phyloP scores from a whole-genome alignment of 1,140 invertebrate species.

The Drosophila lacteicornis region DNA sequence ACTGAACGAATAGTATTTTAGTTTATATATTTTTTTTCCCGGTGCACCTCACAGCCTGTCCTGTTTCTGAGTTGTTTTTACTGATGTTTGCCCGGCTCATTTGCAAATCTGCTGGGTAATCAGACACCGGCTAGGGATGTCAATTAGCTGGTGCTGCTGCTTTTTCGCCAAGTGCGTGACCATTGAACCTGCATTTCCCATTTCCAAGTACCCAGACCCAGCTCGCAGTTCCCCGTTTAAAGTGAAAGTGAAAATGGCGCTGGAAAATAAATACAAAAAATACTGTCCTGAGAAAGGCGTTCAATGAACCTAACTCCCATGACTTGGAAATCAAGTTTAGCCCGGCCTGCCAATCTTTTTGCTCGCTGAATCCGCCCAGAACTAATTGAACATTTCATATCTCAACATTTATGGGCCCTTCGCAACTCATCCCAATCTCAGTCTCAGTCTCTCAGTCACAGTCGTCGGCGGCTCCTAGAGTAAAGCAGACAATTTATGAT shows the following conservation, averaged over 20 bases:
- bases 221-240: constrained; percentile 10
- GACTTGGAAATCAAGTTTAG: constrained; percentile 21
- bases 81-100: constrained; percentile 56
- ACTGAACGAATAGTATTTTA: too few relatives aligned
- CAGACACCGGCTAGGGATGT: constrained; percentile 50
- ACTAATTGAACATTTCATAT: constrained; percentile 58
- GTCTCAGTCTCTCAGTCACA: constrained; percentile 10
- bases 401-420: constrained; percentile 38
- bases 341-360: background rate
- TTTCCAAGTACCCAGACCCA: constrained; percentile 21
- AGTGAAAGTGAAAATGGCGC: constrained; percentile 65
- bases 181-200: constrained; percentile 56
- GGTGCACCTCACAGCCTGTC: constrained; percentile 7
- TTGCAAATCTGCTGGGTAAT: constrained; percentile 67
- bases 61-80: constrained; percentile 24
- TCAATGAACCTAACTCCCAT: constrained; percentile 26
- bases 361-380: constrained; percentile 25
- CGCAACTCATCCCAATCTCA: constrained; percentile 47
- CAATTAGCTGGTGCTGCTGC: constrained; percentile 45
- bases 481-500: constrained; percentile 70
- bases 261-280: constrained; percentile 1
- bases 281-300: constrained; percentile 25
- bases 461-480: constrained; percentile 35
- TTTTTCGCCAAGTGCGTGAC: constrained; percentile 53
- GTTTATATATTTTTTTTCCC: background rate